phyloP scores from a whole-genome alignment of 2,113 vertebrate genomes.

The Nannobrachium achirus region DNA sequence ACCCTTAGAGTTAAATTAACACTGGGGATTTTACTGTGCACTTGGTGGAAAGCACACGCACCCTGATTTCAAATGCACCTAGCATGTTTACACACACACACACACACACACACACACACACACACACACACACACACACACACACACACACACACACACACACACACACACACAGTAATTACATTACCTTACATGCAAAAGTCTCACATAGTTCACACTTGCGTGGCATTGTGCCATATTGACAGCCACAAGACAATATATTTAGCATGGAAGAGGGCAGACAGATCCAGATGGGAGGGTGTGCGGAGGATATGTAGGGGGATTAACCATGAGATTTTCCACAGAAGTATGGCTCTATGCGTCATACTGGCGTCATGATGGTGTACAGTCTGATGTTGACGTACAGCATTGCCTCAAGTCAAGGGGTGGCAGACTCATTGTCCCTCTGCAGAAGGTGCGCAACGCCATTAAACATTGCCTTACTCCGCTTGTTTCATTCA shows the following conservation, averaged over 20 bases:
- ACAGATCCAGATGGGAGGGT: conserved; percentile 61
- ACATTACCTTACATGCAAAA: no score
- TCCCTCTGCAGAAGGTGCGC: conserved; percentile 60
- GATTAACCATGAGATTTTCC: conserved; percentile 55
- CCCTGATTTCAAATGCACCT: conserved; percentile 36
- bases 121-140: conserved; percentile 2
- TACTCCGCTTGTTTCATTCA: conserved; percentile 74
- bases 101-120: conserved; percentile 17
- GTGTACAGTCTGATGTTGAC: conserved; percentile 37
- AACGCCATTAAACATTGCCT: conserved; percentile 73
- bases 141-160: neutral
- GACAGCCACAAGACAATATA: conserved; percentile 17
- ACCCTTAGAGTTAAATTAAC: no score
- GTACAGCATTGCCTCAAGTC: conserved; percentile 24
- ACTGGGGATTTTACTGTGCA: no score
- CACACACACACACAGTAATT: neutral
- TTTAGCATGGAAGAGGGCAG: conserved; percentile 18
- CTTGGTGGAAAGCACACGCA: conserved; percentile 25
- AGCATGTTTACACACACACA: conserved; percentile 67
- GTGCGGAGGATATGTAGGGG: neutral
- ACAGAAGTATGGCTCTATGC: conserved; percentile 59
- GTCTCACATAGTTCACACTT: neutral
- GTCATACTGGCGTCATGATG: conserved; percentile 67
- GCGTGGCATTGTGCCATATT: conserved; percentile 19
- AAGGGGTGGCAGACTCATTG: conserved; percentile 35